These are phyloP conservation scores for Hypanus sabinus DNA, from an alignment of 2,113 vertebrate genomes.

Conservation along the genomic window DNA sequence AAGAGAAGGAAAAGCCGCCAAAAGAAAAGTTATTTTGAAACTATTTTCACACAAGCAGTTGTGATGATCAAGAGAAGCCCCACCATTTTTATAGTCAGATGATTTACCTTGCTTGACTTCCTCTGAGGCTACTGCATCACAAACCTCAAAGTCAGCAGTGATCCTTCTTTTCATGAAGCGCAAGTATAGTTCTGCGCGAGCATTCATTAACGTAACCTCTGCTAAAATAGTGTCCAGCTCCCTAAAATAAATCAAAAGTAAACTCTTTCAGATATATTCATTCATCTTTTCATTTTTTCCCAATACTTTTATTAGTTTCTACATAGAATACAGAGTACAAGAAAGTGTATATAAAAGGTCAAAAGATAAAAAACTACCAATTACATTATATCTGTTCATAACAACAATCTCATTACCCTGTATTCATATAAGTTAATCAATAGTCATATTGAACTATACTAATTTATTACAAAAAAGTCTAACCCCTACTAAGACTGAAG, in stretches of 20 bases:
- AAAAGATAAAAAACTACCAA: too few relatives aligned
- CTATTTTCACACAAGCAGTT: background rate
- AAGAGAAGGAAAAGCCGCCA: background rate
- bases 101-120: conserved; percentile 74
- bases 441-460: too few relatives aligned
- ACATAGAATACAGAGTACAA: too few relatives aligned
- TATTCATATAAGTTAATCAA: too few relatives aligned
- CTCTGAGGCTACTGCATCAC: conserved; percentile 71
- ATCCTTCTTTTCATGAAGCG: conserved; percentile 84
- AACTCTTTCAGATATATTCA: background rate
- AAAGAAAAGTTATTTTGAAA: background rate
- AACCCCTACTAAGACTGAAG: too few relatives aligned
- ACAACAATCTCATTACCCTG: too few relatives aligned
- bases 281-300: too few relatives aligned
- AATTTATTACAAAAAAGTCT: too few relatives aligned
- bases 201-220: conserved; percentile 95
- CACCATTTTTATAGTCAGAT: background rate
- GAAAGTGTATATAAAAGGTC: too few relatives aligned
- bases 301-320: too few relatives aligned
- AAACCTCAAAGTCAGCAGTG: conserved; percentile 84
- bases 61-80: background rate
- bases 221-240: conserved; percentile 85
- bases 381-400: too few relatives aligned
- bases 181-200: conserved; percentile 87
- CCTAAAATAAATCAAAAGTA: conserved; percentile 52